A percentile compares a stretch with the other conserved stretches of the same genome.
Evolutionary conservation across 1,140 invertebrate species (phyloP).

Genomic region (Eueides isabella): DNA sequence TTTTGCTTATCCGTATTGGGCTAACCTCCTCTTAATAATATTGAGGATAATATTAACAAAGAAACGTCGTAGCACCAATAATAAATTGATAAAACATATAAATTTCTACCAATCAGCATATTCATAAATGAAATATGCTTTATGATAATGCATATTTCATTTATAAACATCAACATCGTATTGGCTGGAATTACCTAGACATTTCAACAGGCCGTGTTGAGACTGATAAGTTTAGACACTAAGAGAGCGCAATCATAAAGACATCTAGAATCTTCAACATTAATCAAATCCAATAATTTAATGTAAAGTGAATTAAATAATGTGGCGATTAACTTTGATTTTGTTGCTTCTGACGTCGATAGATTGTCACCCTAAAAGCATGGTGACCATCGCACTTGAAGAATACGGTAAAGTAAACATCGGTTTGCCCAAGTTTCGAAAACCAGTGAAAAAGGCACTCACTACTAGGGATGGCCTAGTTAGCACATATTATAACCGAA

Average conservation of each 20-base stretch:
- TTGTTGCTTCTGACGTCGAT: background rate
- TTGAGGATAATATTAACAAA: background rate
- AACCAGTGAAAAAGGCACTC: background rate
- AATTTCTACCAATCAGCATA: conserved; percentile 33
- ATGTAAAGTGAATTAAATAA: background rate
- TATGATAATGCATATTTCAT: conserved; percentile 19
- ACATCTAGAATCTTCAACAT: background rate
- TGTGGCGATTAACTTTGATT: conserved; percentile 16
- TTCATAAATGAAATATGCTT: too few species aligned
- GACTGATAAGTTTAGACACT: conserved; percentile 9
- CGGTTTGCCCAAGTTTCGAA: background rate
- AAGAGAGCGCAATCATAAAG: conserved; percentile 12
- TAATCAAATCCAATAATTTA: background rate
- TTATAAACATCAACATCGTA: conserved; percentile 15
- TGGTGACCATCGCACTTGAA: background rate
- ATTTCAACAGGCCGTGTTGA: background rate
- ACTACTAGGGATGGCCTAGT: too few species aligned
- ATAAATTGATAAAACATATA: background rate
- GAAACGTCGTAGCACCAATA: background rate
- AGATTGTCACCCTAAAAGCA: background rate
- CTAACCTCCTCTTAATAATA: background rate
- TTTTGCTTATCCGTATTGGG: background rate
- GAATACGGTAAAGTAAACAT: background rate
- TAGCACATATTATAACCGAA: too few species aligned
- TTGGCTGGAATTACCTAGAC: conserved; percentile 19